Evolutionary conservation across 2,113 vertebrate species (phyloP).

Genomic region (Pangasianodon gigas): DNA sequence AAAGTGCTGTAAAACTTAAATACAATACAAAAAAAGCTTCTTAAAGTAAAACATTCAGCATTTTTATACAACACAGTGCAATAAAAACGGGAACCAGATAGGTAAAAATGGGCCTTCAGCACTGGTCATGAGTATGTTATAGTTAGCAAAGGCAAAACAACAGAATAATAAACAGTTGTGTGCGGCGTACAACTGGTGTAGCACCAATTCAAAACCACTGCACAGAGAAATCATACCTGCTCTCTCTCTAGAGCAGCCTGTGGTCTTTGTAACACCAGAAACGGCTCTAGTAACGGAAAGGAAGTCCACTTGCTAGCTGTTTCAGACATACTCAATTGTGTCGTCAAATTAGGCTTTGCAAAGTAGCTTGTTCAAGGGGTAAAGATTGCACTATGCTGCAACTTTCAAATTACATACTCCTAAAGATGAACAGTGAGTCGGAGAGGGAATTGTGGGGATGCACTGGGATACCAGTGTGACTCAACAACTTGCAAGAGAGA

Average conservation of each 20-base stretch:
- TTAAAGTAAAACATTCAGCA: constrained; percentile 75
- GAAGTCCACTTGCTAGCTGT: constrained; percentile 44
- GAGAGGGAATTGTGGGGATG: background rate
- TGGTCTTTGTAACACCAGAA: constrained; percentile 54
- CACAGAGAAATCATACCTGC: constrained; percentile 48
- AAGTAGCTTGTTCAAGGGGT: constrained; percentile 34
- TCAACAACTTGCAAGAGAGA: constrained; percentile 29
- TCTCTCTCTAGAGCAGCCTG: constrained; percentile 22
- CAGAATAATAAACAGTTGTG: constrained; percentile 62
- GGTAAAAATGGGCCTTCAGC: constrained; percentile 58
- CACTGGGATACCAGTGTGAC: constrained; percentile 14
- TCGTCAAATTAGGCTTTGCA: constrained; percentile 55
- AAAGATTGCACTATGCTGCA: constrained; percentile 61
- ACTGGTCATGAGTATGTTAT: constrained; percentile 52
- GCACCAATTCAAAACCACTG: constrained; percentile 57
- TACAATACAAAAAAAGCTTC: constrained; percentile 69
- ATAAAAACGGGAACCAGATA: constrained; percentile 54
- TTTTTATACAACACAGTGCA: constrained; percentile 76
- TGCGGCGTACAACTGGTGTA: constrained; percentile 52
- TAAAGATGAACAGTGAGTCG: constrained; percentile 17
- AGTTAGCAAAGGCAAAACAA: constrained; percentile 44
- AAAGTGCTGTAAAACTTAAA: constrained; percentile 81
- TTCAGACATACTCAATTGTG: constrained; percentile 32
- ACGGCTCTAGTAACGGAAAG: constrained; percentile 46
- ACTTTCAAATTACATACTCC: constrained; percentile 47